Evolutionary conservation across 2,888 invertebrate genomes (phyloP).

Genomic region (Pinctada fucata): DNA sequence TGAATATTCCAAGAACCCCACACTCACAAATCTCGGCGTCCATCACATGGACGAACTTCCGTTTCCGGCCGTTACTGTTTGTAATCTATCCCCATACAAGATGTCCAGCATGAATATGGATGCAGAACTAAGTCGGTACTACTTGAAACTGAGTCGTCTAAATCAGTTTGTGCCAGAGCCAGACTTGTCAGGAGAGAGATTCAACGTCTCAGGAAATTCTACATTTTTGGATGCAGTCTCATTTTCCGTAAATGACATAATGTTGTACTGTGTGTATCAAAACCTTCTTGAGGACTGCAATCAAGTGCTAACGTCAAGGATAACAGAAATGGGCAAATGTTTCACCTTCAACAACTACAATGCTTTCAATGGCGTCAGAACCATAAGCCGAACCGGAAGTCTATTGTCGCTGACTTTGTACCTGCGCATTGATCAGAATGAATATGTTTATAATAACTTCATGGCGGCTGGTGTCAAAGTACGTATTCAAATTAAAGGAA

Average conservation of each 20-base stretch:
- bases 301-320: constrained; percentile 13
- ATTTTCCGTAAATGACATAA: constrained; percentile 17
- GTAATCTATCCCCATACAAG: constrained; percentile 39
- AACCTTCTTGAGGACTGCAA: constrained; percentile 9
- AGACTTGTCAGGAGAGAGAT: neutral
- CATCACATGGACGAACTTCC: constrained; percentile 24
- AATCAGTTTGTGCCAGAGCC: constrained; percentile 11
- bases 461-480: constrained; percentile 47
- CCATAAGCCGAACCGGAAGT: constrained; percentile 39
- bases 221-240: constrained; percentile 27
- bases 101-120: constrained; percentile 17
- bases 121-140: constrained; percentile 20
- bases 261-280: constrained; percentile 32
- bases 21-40: constrained; percentile 36
- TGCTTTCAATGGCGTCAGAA: constrained; percentile 7
- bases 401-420: constrained; percentile 33
- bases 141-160: constrained; percentile 29
- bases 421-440: constrained; percentile 33
- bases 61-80: constrained; percentile 45
- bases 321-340: constrained; percentile 43
- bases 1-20: constrained; percentile 32
- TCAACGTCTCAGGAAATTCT: constrained; percentile 12
- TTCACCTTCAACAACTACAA: constrained; percentile 38
- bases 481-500: neutral
- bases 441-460: constrained; percentile 37